phyloP scores from a whole-genome alignment of 2,797 vertebrate genomes.

The Chrysocyon brachyurus region DNA sequence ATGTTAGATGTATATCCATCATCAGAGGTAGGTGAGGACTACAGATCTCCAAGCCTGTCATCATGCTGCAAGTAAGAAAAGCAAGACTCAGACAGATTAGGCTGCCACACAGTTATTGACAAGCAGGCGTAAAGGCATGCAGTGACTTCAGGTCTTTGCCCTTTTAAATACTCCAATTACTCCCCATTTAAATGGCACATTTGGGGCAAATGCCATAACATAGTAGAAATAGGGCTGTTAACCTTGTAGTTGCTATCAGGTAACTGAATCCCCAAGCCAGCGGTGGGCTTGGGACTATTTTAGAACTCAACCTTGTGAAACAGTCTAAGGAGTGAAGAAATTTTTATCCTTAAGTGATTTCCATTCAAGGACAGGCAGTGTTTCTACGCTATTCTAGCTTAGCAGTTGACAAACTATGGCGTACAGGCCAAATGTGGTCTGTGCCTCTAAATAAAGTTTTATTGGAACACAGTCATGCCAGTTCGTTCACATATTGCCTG shows the following conservation, averaged over 20 bases:
- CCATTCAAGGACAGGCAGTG: background rate
- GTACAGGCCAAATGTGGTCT: background rate
- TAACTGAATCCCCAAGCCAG: background rate
- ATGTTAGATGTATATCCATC: background rate
- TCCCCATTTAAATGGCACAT: background rate
- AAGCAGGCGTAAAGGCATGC: background rate
- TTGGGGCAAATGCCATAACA: background rate
- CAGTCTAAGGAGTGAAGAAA: conserved; percentile 8
- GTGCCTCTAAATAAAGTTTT: conserved; percentile 52
- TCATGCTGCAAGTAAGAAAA: background rate
- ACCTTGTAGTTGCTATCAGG: background rate
- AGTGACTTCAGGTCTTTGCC: background rate
- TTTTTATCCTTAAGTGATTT: background rate
- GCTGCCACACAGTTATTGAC: background rate
- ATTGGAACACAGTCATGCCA: background rate
- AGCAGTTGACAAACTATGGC: background rate
- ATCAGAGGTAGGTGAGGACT: background rate
- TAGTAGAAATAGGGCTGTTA: background rate
- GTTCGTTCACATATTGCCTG: background rate
- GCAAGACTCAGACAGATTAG: background rate
- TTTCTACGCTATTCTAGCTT: background rate
- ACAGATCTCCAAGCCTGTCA: background rate
- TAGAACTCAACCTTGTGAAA: background rate
- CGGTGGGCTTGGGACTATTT: background rate
- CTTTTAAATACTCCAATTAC: background rate